Conservation (phyloP, 2,888 invertebrate species). For the Auanema freiburgensis region DNA sequence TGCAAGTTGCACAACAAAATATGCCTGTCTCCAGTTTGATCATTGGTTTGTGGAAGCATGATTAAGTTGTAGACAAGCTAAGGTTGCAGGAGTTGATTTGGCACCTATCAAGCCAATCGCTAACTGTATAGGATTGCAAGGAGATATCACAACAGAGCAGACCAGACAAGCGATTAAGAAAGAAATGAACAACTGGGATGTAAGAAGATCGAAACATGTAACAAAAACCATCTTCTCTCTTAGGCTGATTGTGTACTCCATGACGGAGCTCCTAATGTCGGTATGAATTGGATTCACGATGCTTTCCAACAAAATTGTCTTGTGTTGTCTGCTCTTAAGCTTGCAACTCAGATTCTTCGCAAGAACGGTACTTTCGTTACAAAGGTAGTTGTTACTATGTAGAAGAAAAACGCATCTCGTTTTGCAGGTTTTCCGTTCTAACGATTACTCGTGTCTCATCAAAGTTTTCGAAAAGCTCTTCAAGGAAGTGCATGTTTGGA, state of each 20-base stretch:
- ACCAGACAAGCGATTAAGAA: slow-evolving; percentile 57
- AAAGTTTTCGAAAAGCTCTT: slow-evolving; percentile 96
- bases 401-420: neutral
- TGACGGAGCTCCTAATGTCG: slow-evolving; percentile 97
- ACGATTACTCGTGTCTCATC: slow-evolving; percentile 90
- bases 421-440: slow-evolving; percentile 77
- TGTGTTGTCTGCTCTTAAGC: slow-evolving; percentile 84
- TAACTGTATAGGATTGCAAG: slow-evolving; percentile 84
- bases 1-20: slow-evolving; percentile 93
- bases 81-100: slow-evolving; percentile 80
- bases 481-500: slow-evolving; percentile 91
- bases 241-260: slow-evolving; percentile 94
- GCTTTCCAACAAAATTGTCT: slow-evolving; percentile 81
- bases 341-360: slow-evolving; percentile 84
- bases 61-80: slow-evolving; percentile 7
- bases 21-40: slow-evolving; percentile 76
- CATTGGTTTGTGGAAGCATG: slow-evolving; percentile 72
- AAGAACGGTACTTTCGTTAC: slow-evolving; percentile 96
- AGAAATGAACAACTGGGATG: slow-evolving; percentile 58
- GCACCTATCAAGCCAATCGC: slow-evolving; percentile 88
- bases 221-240: slow-evolving; percentile 83
- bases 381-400: slow-evolving; percentile 75
- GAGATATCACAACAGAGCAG: slow-evolving; percentile 93
- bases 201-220: slow-evolving; percentile 71
- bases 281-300: slow-evolving; percentile 91